Evolutionary conservation across 2,113 vertebrate genomes (phyloP).

Genomic region (Gavialis gangeticus): DNA sequence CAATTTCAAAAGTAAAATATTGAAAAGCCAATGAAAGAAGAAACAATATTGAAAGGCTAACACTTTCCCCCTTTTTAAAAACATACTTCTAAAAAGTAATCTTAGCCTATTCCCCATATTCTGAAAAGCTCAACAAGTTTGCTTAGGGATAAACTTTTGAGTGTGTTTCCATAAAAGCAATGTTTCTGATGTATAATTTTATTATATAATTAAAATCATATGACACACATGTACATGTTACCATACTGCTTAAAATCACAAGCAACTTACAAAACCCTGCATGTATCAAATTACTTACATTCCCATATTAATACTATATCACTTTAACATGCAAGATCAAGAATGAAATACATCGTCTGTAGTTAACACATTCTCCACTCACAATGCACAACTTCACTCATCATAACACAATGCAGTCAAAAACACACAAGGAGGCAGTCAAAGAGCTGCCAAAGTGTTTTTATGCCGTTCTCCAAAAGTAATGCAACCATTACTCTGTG

Average conservation of each 20-base stretch:
- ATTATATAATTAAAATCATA: background rate
- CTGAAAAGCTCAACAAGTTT: background rate
- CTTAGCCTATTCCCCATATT: background rate
- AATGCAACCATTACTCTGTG: background rate
- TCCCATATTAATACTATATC: background rate
- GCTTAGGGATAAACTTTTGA: background rate
- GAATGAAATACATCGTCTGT: background rate
- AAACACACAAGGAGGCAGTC: background rate
- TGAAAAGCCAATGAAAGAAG: background rate
- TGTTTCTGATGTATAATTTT: background rate
- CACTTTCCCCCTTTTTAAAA: background rate
- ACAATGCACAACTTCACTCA: background rate
- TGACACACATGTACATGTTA: background rate
- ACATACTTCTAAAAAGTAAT: background rate
- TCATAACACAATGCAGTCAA: background rate
- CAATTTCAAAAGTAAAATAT: background rate
- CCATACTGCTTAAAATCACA: background rate
- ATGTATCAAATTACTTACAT: background rate
- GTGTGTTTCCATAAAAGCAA: background rate
- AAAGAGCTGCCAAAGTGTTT: background rate
- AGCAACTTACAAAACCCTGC: background rate
- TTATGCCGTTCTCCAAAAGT: background rate
- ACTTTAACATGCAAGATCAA: background rate
- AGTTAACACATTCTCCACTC: background rate
- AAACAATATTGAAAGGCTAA: background rate